These are phyloP conservation scores for Takifugu ocellatus DNA, from an alignment of 2,797 vertebrate genomes.

Conservation along the genomic window DNA sequence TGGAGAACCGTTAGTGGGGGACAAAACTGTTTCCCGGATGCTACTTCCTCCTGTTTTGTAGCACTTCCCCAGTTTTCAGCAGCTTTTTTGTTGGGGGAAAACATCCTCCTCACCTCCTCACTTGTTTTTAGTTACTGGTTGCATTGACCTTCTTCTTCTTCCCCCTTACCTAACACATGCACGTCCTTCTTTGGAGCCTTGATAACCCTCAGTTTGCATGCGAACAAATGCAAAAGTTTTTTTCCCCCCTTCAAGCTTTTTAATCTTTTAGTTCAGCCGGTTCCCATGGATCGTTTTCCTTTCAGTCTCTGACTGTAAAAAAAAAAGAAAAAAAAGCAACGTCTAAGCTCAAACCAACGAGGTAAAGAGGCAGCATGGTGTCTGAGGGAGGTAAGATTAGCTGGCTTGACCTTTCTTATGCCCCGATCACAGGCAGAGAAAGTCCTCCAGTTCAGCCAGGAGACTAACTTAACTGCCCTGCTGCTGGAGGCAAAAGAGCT, in stretches of 20 bases:
- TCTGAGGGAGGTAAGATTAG: constrained; percentile 73
- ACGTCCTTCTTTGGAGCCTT: constrained; percentile 96
- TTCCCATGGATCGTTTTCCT: constrained; percentile 78
- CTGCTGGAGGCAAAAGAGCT: constrained; percentile 96
- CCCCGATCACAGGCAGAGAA: constrained; percentile 96
- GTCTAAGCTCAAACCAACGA: constrained; percentile 60
- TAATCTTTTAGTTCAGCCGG: constrained; percentile 74
- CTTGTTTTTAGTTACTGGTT: constrained; percentile 89
- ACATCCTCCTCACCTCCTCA: constrained; percentile 67
- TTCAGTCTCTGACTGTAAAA: constrained; percentile 69
- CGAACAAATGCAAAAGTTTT: constrained; percentile 83
- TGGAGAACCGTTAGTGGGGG: constrained; percentile 82
- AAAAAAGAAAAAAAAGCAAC: constrained; percentile 59
- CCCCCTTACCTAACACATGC: constrained; percentile 92
- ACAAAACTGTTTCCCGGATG: constrained; percentile 71
- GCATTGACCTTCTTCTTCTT: constrained; percentile 89
- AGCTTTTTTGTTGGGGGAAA: constrained; percentile 75
- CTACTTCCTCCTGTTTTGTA: constrained; percentile 74
- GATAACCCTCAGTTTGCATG: constrained; percentile 99
- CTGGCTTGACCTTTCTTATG: constrained; percentile 78
- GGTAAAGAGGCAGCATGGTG: constrained; percentile 79
- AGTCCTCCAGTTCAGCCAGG: constrained; percentile 98
- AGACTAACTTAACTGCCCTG: constrained; percentile 96
- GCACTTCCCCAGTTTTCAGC: constrained; percentile 77
- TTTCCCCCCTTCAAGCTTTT: constrained; percentile 69